phyloP scores from a whole-genome alignment of 2,113 vertebrate species.

The Apaloderma vittatum region DNA sequence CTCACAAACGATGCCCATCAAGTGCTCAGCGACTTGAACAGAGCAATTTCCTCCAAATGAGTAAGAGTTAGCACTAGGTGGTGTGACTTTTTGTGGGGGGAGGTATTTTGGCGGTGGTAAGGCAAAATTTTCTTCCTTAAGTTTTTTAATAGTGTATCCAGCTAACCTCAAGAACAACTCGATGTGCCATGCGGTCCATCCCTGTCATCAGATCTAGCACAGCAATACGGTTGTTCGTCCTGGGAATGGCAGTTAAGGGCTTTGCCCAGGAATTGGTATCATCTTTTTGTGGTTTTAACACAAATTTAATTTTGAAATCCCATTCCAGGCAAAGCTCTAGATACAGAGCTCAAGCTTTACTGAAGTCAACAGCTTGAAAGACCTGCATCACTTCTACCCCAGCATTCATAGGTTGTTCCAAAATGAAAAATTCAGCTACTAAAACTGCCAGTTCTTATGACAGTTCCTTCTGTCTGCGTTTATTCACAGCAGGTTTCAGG shows the following conservation, averaged over 20 bases:
- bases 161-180: not conserved
- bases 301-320: not conserved
- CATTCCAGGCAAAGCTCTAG: not conserved
- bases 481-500: not conserved
- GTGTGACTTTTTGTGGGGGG: rapidly evolving
- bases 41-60: not conserved
- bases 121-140: not conserved
- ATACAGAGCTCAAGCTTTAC: not conserved
- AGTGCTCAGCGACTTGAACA: not conserved
- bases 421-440: not conserved
- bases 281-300: not conserved
- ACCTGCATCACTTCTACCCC: not conserved
- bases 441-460: not conserved
- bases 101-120: not conserved
- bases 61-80: not conserved
- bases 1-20: no score
- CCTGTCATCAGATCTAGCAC: not conserved
- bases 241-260: not conserved
- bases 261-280: not conserved
- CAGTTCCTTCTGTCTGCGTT: not conserved
- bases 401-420: not conserved
- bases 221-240: not conserved
- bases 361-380: not conserved
- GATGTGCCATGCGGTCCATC: rapidly evolving
- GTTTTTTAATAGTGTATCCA: not conserved